These are phyloP conservation scores for Drosophila arizonae DNA, from an alignment of 1,140 invertebrate species.

Conservation along the genomic window DNA sequence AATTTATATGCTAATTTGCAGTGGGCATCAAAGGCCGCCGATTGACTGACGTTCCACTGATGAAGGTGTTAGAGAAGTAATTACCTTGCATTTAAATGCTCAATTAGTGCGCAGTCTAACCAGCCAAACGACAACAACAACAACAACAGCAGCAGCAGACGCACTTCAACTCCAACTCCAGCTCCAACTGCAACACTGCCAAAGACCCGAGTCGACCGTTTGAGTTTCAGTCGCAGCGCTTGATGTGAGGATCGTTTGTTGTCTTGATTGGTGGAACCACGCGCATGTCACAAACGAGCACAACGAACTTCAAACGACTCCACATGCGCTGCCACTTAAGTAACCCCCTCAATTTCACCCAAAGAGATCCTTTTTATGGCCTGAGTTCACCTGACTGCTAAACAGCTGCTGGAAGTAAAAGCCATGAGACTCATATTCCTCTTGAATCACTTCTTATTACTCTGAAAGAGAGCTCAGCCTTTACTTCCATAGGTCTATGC, in stretches of 20 bases:
- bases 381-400: not conserved
- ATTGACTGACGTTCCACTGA: slow-evolving; percentile 65
- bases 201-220: not conserved
- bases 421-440: not conserved
- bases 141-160: slow-evolving; percentile 10
- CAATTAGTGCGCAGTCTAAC: slow-evolving; percentile 65
- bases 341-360: not conserved
- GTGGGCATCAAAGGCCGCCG: slow-evolving; percentile 72
- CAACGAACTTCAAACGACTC: slow-evolving; percentile 48
- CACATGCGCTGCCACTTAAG: not conserved
- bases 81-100: slow-evolving; percentile 81
- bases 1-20: slow-evolving; percentile 81
- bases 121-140: slow-evolving; percentile 10
- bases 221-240: not conserved
- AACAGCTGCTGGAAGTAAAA: not conserved
- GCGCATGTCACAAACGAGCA: slow-evolving; percentile 73
- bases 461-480: too few relatives aligned
- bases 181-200: not conserved
- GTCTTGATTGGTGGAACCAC: slow-evolving; percentile 71
- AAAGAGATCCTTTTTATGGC: not conserved
- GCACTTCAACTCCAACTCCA: slow-evolving; percentile 17
- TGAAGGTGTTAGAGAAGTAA: slow-evolving; percentile 79
- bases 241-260: slow-evolving; percentile 28
- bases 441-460: too few relatives aligned
- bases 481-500: too few relatives aligned